phyloP scores from a whole-genome alignment of 53 echinoderm and acorn worm species.

The Temnopleurus reevesii region DNA sequence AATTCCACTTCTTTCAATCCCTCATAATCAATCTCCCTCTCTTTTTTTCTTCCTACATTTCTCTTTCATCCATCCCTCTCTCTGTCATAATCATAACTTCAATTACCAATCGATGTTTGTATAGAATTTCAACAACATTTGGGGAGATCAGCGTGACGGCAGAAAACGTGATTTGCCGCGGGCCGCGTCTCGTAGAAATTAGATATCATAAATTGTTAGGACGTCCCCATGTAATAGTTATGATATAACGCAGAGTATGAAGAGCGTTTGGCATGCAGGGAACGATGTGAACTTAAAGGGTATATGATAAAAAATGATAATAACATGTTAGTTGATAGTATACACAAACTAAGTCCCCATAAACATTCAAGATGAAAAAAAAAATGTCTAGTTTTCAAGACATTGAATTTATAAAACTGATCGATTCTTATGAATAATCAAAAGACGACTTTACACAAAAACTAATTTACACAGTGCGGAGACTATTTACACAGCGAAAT shows the following conservation, averaged over 20 bases:
- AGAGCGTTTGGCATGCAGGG: background rate
- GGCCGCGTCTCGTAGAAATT: background rate
- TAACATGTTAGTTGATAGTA: no score
- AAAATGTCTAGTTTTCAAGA: no score
- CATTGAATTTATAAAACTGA: no score
- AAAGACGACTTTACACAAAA: no score
- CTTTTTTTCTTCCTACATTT: background rate
- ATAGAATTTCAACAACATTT: conserved; percentile 14
- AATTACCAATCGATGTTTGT: conserved; percentile 18
- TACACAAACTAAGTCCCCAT: no score
- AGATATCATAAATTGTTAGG: conserved; percentile 7
- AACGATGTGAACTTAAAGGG: background rate
- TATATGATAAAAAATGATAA: no score
- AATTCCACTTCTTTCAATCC: background rate
- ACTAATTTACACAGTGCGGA: no score
- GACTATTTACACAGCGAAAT: no score
- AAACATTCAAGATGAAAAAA: no score
- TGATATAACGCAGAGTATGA: no score
- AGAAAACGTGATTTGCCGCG: background rate
- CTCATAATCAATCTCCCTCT: background rate
- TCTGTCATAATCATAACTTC: background rate
- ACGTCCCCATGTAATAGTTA: background rate
- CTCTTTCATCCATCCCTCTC: background rate
- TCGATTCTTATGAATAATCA: no score
- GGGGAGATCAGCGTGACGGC: background rate